These are phyloP conservation scores for Cyprinodon diabolis DNA, from an alignment of 2,797 vertebrate genomes.

Conservation along the genomic window DNA sequence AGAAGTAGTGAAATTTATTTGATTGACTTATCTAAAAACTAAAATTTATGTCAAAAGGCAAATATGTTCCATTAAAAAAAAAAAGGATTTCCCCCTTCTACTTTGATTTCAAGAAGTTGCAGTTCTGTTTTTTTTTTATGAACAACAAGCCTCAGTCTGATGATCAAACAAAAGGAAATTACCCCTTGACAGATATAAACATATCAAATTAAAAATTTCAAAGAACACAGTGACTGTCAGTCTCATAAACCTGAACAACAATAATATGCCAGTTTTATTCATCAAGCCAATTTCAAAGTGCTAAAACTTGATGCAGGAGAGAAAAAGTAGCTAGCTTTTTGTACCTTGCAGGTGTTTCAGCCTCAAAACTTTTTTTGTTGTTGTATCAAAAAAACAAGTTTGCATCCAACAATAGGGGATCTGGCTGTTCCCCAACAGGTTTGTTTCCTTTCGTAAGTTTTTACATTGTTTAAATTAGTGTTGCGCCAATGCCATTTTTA, in stretches of 20 bases:
- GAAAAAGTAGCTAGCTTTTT: not conserved
- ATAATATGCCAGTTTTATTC: slow-evolving; percentile 8
- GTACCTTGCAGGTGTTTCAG: not conserved
- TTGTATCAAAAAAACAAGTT: slow-evolving; percentile 3
- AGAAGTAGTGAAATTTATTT: not conserved
- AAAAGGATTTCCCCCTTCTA: not conserved
- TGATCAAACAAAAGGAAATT: not conserved
- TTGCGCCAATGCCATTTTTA: slow-evolving; percentile 27
- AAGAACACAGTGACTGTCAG: slow-evolving; percentile 1
- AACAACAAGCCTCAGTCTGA: not conserved
- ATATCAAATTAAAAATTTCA: slow-evolving; percentile 11
- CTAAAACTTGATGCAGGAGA: slow-evolving; percentile 2
- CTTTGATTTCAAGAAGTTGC: slow-evolving; percentile 7
- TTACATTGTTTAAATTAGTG: slow-evolving; percentile 29
- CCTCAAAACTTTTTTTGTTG: not conserved
- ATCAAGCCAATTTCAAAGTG: slow-evolving; percentile 20
- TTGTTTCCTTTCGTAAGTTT: slow-evolving; percentile 25
- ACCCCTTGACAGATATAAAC: not conserved
- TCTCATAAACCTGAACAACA: slow-evolving; percentile 2
- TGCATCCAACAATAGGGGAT: slow-evolving; percentile 13
- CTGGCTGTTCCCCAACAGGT: slow-evolving; percentile 4
- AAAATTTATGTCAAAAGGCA: not conserved
- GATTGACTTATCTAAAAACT: not conserved
- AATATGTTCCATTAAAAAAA: not conserved
- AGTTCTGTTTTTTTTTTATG: not conserved